Percentiles rank a stretch among this genome's conserved stretches.
Conservation (phyloP, 2,113 vertebrate species). For the Myocastor coypus region DNA sequence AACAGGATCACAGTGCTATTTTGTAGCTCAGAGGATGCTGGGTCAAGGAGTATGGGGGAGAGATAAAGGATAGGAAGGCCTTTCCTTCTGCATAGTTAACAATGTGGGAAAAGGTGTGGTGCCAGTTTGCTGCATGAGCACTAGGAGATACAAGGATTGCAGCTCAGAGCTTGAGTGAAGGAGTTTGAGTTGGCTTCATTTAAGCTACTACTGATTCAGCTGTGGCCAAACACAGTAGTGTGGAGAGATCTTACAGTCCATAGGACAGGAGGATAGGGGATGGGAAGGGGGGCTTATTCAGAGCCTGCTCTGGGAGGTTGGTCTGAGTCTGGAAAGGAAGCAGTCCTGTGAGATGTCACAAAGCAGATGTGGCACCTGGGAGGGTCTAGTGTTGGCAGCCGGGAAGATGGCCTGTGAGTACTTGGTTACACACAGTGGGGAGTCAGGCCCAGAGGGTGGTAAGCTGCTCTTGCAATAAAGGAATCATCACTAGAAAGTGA, state of each 20-base stretch:
- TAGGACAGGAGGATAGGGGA: rapidly evolving
- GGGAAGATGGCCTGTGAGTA: no score
- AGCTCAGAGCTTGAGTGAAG: background rate
- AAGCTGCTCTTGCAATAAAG: background rate
- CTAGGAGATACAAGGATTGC: background rate
- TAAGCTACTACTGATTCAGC: background rate
- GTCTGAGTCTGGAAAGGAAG: background rate
- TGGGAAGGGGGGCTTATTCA: no score
- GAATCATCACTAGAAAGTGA: background rate
- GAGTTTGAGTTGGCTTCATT: background rate
- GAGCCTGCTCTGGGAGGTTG: background rate
- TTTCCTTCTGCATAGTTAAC: background rate
- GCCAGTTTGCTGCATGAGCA: background rate
- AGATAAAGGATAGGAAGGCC: background rate
- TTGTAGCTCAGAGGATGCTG: background rate
- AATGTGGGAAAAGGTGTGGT: background rate
- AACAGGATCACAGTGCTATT: background rate
- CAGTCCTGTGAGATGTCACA: background rate
- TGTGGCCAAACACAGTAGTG: background rate
- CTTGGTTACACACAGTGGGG: no score
- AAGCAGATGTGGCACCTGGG: background rate
- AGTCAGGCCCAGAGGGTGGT: background rate
- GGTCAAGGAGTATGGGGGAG: background rate
- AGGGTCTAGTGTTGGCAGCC: rapidly evolving
- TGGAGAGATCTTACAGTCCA: background rate